Conservation (phyloP, 2,797 vertebrate species). For the Siniperca undulata region DNA sequence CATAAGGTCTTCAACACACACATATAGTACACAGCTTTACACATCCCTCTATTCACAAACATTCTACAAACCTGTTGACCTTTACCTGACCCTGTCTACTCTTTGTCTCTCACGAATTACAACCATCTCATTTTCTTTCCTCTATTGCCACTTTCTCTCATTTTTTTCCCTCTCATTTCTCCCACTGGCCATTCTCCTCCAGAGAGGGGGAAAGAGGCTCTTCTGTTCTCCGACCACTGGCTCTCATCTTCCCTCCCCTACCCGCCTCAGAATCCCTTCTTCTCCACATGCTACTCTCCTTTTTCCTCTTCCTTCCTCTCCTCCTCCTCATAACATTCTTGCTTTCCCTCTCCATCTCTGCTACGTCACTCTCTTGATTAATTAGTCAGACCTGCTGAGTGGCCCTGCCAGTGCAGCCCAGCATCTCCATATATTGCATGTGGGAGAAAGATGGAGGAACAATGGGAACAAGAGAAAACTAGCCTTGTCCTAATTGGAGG, state of each 20-base stretch:
- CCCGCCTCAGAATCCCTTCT: constrained; percentile 1
- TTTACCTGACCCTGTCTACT: constrained; percentile 7
- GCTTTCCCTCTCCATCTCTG: constrained; percentile 8
- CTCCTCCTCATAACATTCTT: neutral
- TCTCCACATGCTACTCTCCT: neutral
- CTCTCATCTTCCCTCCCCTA: neutral
- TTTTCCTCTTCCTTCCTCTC: neutral
- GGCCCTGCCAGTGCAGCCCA: constrained; percentile 42
- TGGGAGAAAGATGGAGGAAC: constrained; percentile 24
- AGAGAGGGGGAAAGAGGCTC: neutral
- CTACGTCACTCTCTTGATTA: constrained; percentile 67
- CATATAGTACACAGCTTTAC: neutral
- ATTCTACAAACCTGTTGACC: neutral
- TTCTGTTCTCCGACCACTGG: neutral
- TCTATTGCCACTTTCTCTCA: neutral
- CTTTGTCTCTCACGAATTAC: constrained; percentile 19
- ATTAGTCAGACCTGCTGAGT: constrained; percentile 73
- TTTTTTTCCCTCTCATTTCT: constrained; percentile 3
- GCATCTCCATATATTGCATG: constrained; percentile 56
- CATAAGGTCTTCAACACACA: neutral
- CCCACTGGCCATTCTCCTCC: neutral
- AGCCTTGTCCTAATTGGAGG: constrained; percentile 46
- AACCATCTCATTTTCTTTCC: constrained; percentile 3
- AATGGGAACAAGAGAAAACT: constrained; percentile 18
- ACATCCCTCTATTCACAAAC: neutral